Evolutionary conservation across 1,140 invertebrate species (phyloP), one percentile per base, ranked within the genome.

Genomic region (Gryllus bimaculatus): DNA sequence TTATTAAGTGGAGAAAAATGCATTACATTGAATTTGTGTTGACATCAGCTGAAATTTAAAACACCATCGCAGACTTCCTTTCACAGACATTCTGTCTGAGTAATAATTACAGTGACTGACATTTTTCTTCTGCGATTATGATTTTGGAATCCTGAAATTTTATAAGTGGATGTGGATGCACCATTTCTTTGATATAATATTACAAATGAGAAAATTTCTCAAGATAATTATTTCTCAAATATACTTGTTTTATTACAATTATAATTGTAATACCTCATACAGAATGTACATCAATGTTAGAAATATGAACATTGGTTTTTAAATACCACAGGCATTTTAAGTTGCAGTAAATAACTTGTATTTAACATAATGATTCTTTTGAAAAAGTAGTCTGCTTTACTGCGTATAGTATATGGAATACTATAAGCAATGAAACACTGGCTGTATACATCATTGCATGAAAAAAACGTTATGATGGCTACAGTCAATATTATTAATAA

Each of bases 231-330:
- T 66, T 66, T 66, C 54, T 66, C 54, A 66, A 66, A 66, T 66
- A 66, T 66, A 66, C 54, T 66, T 66, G 54, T 66, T 66, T 66
- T 66, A 66, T 66, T 66, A 66, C 54, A 66, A 66, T 66, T 66
- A 66, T 66, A 13, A 18, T 66, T 66, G 54, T 66, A 66, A 66
- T 66, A 66, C 54, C 54, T 66, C 54, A 13, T 66, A 66, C 54
- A 66, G 54, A 66, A 66, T 66, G 54, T 66, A 66, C 54, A 66
- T 66, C 54, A 66, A 66, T 66, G 54, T 66, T 66, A 66, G 54
- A 66, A 66, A 66, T 66, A 66, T 66, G 54, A 66, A 66, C 54
- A 66, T 66, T 66, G 54, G 54, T 66, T 66, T 66, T 66, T 66
- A 66, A 66, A 66, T 66, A 66, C 54, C 54, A 66, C 54, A 66